A percentile compares a stretch with the other conserved stretches of the same genome.
These are phyloP conservation scores for Calameuta filiformis DNA, from an alignment of 2,888 invertebrate species.

Conservation along the genomic window DNA sequence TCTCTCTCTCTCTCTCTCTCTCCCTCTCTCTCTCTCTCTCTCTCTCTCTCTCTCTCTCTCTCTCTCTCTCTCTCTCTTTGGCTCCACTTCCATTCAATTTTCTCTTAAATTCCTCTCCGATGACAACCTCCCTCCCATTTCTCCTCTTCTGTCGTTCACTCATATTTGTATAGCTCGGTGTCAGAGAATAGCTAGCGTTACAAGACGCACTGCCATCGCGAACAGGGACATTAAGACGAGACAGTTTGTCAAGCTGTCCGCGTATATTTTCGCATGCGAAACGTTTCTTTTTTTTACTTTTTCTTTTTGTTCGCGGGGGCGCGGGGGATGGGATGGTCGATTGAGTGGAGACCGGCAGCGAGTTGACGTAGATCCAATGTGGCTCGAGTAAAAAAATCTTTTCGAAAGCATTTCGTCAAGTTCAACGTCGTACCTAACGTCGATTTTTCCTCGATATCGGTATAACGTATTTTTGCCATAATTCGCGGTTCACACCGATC, in stretches of 20 bases:
- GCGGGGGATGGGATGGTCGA: background rate
- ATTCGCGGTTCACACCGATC: conserved; percentile 14
- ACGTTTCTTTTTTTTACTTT: background rate
- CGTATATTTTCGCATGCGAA: background rate
- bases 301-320: conserved; percentile 3
- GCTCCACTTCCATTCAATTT: background rate
- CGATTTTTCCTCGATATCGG: background rate
- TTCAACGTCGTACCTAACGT: background rate
- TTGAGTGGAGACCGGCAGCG: conserved; percentile 19
- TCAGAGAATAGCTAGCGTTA: conserved; percentile 45
- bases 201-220: conserved; percentile 28
- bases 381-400: background rate
- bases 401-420: background rate
- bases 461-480: background rate
- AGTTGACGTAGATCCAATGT: conserved; percentile 16
- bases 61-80: background rate
- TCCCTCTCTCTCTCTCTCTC: background rate
- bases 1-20: background rate
- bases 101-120: background rate
- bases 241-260: conserved; percentile 15
- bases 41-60: background rate
- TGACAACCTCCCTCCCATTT: background rate
- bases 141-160: conserved; percentile 26
- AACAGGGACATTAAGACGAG: conserved; percentile 13
- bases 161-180: conserved; percentile 50